phyloP scores from a whole-genome alignment of 2,797 vertebrate species.

The Lophotriccus pileatus region DNA sequence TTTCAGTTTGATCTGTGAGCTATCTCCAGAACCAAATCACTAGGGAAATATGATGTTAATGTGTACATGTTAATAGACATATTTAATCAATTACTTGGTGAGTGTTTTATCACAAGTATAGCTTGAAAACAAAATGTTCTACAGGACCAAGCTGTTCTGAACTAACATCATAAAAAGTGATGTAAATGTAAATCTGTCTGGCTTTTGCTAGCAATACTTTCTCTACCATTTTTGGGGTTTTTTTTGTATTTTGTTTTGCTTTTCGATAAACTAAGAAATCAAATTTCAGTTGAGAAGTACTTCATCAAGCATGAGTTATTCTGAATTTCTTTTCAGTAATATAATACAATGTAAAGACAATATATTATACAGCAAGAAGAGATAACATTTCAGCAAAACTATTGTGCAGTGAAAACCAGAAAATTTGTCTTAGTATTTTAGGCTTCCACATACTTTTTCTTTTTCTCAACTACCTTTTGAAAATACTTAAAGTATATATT shows the following conservation, averaged over 20 bases:
- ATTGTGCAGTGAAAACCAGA: not conserved
- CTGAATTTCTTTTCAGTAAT: not conserved
- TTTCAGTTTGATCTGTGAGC: constrained; percentile 33
- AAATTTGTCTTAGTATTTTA: not conserved
- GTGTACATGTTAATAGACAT: constrained; percentile 38
- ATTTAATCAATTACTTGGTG: constrained; percentile 60
- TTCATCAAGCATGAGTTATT: constrained; percentile 9
- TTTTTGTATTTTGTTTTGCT: not conserved
- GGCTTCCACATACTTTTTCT: not conserved
- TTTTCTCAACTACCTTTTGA: not conserved
- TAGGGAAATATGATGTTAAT: constrained; percentile 48
- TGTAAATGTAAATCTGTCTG: constrained; percentile 29
- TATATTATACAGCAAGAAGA: not conserved
- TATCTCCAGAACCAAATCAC: constrained; percentile 39
- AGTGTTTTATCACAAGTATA: constrained; percentile 32
- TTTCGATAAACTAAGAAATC: constrained; percentile 29
- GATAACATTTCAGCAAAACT: not conserved
- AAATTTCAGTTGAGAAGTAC: constrained; percentile 25
- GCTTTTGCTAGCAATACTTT: not conserved
- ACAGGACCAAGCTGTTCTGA: constrained; percentile 34
- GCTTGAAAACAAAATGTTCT: constrained; percentile 53
- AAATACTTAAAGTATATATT: not conserved
- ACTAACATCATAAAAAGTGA: constrained; percentile 22
- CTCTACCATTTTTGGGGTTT: not conserved
- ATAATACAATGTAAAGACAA: constrained; percentile 6